Conservation (phyloP, 35 echinoderm and acorn worm species). For the Ophioderma brevispina region DNA sequence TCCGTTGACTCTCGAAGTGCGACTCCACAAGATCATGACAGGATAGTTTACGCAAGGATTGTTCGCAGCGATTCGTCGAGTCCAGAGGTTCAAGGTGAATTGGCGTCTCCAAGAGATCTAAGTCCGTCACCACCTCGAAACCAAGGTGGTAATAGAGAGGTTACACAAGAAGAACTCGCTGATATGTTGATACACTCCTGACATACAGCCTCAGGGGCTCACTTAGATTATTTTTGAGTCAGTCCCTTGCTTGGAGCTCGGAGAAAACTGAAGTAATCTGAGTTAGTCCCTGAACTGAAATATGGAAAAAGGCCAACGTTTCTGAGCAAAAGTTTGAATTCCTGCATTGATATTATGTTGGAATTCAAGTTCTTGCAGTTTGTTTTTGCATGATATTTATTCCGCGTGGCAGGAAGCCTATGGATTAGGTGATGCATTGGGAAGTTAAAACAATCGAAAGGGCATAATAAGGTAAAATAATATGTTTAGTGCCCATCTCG, state of each 20-base stretch:
- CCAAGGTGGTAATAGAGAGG: neutral
- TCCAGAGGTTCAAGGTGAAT: neutral
- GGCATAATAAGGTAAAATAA: no score
- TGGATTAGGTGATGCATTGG: no score
- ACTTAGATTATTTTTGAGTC: slow-evolving; percentile 1
- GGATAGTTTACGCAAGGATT: slow-evolving; percentile 18
- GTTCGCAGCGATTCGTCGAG: neutral
- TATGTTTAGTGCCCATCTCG: no score
- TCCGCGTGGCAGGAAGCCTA: no score
- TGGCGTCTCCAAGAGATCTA: neutral
- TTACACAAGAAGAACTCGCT: neutral
- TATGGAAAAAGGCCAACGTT: no score
- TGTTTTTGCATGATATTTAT: no score
- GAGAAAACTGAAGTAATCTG: no score
- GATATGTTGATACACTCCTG: neutral
- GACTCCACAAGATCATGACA: slow-evolving; percentile 20
- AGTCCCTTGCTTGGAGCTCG: neutral
- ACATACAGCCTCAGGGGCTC: neutral
- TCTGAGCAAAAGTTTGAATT: no score
- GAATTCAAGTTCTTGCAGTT: no score
- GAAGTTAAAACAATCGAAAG: no score
- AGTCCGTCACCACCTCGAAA: neutral
- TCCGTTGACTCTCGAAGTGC: slow-evolving; percentile 26
- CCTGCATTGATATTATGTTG: no score
- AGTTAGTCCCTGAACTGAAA: no score